Percentiles rank a stretch among this genome's conserved stretches.
Conservation (phyloP, 2,113 vertebrate species). For the Rutilus rutilus region DNA sequence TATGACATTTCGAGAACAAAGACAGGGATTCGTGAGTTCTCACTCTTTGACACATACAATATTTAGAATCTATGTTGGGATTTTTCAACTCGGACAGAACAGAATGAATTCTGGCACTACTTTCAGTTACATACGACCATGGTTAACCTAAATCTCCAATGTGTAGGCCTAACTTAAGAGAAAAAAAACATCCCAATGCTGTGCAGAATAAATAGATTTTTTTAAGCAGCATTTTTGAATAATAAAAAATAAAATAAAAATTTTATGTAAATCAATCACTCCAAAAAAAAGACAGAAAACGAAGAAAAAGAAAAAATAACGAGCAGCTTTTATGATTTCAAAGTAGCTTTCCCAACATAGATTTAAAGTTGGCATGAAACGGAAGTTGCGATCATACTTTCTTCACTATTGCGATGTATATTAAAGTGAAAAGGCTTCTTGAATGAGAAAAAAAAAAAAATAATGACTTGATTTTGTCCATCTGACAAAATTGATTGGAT, state of each 20-base stretch:
- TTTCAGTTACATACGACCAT: background rate
- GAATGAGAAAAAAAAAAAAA: too few relatives aligned
- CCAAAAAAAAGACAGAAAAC: background rate
- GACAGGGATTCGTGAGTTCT: conserved; percentile 8
- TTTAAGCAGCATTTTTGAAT: background rate
- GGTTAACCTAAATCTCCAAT: background rate
- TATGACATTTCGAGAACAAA: conserved; percentile 37
- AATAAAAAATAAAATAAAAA: background rate
- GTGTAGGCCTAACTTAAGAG: background rate
- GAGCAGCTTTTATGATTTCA: background rate
- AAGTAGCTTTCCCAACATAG: background rate
- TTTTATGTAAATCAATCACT: background rate
- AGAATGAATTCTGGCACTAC: background rate
- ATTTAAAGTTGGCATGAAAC: background rate
- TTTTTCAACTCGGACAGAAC: background rate
- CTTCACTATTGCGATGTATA: too few relatives aligned
- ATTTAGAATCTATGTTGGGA: background rate
- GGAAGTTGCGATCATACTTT: too few relatives aligned
- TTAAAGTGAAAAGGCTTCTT: too few relatives aligned
- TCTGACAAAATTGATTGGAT: too few relatives aligned
- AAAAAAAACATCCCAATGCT: background rate
- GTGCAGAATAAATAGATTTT: background rate
- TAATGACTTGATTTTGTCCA: too few relatives aligned
- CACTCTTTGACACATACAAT: conserved; percentile 28
- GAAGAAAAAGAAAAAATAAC: background rate